Evolutionary conservation across 2,888 invertebrate genomes (phyloP).

Genomic region (Pristionchus arcanus): DNA sequence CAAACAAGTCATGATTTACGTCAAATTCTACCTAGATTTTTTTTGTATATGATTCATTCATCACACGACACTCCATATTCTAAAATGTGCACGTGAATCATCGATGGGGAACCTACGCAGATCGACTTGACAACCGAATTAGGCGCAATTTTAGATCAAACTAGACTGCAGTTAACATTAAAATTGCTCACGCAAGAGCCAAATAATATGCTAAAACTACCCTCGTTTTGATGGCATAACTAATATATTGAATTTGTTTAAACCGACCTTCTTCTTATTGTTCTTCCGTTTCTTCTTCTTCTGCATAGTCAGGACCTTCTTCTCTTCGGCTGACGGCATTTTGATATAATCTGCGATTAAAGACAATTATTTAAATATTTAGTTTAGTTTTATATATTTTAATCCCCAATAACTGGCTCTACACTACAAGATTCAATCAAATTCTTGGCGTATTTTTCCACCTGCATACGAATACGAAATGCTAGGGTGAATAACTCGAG

Average conservation of each 20-base stretch:
- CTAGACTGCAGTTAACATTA: too few relatives aligned
- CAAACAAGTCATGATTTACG: not conserved
- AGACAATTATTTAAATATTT: not conserved
- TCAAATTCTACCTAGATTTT: not conserved
- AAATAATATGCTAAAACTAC: too few relatives aligned
- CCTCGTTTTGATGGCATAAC: too few relatives aligned
- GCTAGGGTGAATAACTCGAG: not conserved
- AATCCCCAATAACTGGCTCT: not conserved
- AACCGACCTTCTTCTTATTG: conserved; percentile 66
- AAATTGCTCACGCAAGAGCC: too few relatives aligned
- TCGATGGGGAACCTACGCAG: not conserved
- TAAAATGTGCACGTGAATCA: not conserved
- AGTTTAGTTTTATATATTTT: not conserved
- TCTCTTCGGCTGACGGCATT: conserved; percentile 64
- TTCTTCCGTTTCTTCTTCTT: conserved; percentile 73
- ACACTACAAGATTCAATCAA: too few relatives aligned
- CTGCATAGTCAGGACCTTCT: conserved; percentile 68
- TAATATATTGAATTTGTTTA: not conserved
- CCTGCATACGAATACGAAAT: too few relatives aligned
- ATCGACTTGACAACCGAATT: conserved; percentile 40
- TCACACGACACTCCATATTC: conserved; percentile 26
- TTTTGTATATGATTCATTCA: not conserved
- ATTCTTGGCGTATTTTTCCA: too few relatives aligned
- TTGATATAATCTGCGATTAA: conserved; percentile 15
- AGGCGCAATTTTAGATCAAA: not conserved